These are phyloP conservation scores for Rapana venosa DNA, from an alignment of 2,888 invertebrate genomes.

Conservation along the genomic window DNA sequence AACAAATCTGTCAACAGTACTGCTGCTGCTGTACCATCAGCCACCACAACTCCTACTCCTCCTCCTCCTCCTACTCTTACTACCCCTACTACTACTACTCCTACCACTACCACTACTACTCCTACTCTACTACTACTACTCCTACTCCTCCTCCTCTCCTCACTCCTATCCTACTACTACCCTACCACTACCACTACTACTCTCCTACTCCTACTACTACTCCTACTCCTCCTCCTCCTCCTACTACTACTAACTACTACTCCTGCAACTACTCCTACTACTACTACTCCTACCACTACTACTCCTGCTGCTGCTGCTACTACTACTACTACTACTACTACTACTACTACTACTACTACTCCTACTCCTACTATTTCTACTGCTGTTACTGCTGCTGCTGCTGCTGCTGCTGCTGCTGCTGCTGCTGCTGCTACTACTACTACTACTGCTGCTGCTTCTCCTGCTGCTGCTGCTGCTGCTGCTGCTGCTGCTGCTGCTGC, in stretches of 20 bases:
- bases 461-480: not conserved
- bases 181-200: conserved; percentile 29
- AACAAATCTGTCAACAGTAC: too few species aligned
- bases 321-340: conserved; percentile 33
- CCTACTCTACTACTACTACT: not conserved
- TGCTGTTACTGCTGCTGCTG: not conserved
- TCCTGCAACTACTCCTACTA: not conserved
- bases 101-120: not conserved
- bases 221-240: not conserved
- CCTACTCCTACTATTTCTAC: not conserved
- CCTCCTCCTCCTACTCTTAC: too few species aligned
- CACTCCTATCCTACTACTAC: conserved; percentile 22
- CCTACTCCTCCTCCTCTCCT: conserved; percentile 8
- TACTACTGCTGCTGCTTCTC: too few species aligned
- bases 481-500: not conserved
- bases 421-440: not conserved
- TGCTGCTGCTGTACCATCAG: too few species aligned
- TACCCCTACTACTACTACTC: not conserved
- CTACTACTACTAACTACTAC: not conserved
- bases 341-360: conserved; percentile 22
- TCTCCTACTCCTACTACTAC: conserved; percentile 13
- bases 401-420: not conserved
- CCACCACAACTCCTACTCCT: too few species aligned
- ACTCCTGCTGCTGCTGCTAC: conserved; percentile 23
- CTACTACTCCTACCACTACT: conserved; percentile 20